Evolutionary conservation across 2,888 invertebrate genomes (phyloP).

Genomic region (Ophonus ardosiacus): DNA sequence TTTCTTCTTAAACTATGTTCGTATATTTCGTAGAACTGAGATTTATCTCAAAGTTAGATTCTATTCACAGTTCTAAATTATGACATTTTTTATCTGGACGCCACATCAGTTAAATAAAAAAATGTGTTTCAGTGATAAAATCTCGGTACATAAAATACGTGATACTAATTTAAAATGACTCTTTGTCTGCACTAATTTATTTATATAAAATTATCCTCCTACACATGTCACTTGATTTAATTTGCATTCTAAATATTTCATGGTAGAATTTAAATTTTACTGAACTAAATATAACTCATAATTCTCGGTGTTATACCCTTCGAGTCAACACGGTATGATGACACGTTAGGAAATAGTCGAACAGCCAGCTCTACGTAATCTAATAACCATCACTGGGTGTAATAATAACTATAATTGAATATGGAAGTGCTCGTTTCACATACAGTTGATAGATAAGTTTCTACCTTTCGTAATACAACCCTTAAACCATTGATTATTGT

Average conservation of each 20-base stretch:
- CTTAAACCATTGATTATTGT: neutral
- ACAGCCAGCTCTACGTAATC: neutral
- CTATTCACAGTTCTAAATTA: slow-evolving; percentile 14
- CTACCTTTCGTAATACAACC: neutral
- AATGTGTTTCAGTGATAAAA: neutral
- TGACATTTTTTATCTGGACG: slow-evolving; percentile 19
- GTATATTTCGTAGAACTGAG: neutral
- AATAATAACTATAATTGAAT: slow-evolving; percentile 48
- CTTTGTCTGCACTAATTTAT: neutral
- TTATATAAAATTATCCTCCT: neutral
- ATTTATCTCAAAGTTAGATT: neutral
- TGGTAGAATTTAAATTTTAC: neutral
- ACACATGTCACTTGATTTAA: neutral
- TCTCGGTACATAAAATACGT: slow-evolving; percentile 8
- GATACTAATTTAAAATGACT: slow-evolving; percentile 10
- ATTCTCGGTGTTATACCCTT: neutral
- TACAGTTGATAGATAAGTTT: neutral
- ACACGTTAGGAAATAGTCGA: neutral
- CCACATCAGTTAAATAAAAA: neutral
- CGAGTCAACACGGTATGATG: neutral
- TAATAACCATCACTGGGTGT: slow-evolving; percentile 33
- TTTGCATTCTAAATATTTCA: slow-evolving; percentile 16
- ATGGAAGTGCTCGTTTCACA: neutral
- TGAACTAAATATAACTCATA: neutral
- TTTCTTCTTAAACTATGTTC: neutral